These are phyloP conservation scores for Idaea aversata DNA, from an alignment of 2,888 invertebrate genomes.

Conservation along the genomic window DNA sequence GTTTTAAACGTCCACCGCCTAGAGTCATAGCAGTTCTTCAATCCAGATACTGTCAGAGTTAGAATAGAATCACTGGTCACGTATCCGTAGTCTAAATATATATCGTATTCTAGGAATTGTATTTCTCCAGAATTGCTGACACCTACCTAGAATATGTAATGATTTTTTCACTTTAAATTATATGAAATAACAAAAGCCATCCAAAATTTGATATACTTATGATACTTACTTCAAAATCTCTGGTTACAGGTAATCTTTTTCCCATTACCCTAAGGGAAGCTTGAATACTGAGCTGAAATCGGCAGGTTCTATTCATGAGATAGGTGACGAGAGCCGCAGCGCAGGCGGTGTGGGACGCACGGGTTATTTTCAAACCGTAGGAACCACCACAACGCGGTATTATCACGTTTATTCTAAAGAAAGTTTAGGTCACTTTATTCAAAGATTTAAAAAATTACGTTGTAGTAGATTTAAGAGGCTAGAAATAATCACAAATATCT, in stretches of 20 bases:
- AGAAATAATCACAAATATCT: too few species aligned
- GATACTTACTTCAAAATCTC: conserved; percentile 82
- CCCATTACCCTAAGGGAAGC: conserved; percentile 86
- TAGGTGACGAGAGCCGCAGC: conserved; percentile 86
- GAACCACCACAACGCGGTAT: conserved; percentile 75
- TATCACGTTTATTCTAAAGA: conserved; percentile 46
- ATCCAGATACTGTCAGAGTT: conserved; percentile 40
- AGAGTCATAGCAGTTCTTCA: conserved; percentile 83
- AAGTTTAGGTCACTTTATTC: too few species aligned
- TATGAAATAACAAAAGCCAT: too few species aligned
- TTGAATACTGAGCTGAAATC: conserved; percentile 85
- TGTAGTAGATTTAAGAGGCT: too few species aligned
- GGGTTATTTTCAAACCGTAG: conserved; percentile 85
- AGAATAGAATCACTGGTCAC: conserved; percentile 75
- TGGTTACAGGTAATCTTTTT: conserved; percentile 81
- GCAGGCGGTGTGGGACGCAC: conserved; percentile 79
- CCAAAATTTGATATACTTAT: too few species aligned
- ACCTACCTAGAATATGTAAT: conserved; percentile 53
- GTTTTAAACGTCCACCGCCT: conserved; percentile 57
- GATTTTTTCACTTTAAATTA: too few species aligned
- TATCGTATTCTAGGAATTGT: conserved; percentile 80
- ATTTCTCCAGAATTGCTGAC: conserved; percentile 83
- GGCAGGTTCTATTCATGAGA: conserved; percentile 83
- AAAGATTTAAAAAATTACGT: too few species aligned
- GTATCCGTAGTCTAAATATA: conserved; percentile 80